phyloP scores from a whole-genome alignment of 2,113 vertebrate species.

The Dicentrarchus labrax region DNA sequence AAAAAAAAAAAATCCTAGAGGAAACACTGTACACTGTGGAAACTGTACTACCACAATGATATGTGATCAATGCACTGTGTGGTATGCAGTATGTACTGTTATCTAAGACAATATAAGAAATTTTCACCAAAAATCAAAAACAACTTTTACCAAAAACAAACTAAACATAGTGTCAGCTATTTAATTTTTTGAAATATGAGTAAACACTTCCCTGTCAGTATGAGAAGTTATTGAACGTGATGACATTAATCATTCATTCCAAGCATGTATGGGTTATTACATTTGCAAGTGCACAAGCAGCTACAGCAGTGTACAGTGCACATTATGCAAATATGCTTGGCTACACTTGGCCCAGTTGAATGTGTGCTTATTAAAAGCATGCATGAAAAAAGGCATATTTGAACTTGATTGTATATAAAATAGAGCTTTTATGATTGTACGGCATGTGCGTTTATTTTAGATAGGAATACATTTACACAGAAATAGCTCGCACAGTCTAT shows the following conservation, averaged over 20 bases:
- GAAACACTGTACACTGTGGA: too few species aligned
- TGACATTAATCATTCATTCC: constrained; percentile 55
- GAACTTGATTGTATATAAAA: neutral
- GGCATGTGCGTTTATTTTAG: neutral
- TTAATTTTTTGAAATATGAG: neutral
- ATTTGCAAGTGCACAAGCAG: constrained; percentile 7
- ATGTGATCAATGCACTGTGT: neutral
- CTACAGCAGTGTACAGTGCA: constrained; percentile 7
- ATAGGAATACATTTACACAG: neutral
- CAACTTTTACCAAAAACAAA: neutral
- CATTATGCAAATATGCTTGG: constrained; percentile 46
- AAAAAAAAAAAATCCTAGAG: too few species aligned
- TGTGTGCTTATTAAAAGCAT: constrained; percentile 27
- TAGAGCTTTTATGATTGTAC: constrained; percentile 14
- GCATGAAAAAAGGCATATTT: constrained; percentile 19
- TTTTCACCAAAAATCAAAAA: too few species aligned
- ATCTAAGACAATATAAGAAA: too few species aligned
- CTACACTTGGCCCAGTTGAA: constrained; percentile 11
- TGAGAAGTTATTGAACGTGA: constrained; percentile 81
- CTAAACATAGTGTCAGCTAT: neutral
- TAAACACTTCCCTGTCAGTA: neutral
- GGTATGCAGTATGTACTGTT: neutral
- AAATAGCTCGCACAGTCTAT: neutral
- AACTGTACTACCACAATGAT: neutral
- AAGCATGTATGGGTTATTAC: constrained; percentile 12